A percentile compares a stretch with the other conserved stretches of the same genome.
Conservation (phyloP, 2,888 invertebrate species). For the Torymus aiolomorphi region DNA sequence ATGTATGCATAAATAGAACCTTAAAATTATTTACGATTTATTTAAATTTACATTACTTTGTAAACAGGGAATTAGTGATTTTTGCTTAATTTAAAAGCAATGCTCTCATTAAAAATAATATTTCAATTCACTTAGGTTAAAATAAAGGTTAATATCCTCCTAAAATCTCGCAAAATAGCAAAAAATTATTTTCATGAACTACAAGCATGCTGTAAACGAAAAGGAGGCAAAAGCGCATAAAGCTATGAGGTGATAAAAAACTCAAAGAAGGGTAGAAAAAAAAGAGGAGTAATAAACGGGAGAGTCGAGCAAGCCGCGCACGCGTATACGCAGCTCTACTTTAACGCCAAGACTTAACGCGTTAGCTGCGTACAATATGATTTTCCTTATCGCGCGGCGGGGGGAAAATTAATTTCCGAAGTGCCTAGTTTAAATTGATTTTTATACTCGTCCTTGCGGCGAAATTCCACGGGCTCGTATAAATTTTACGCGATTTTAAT, state of each 20-base stretch:
- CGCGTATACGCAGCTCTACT: constrained; percentile 7
- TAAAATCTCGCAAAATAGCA: too few relatives aligned
- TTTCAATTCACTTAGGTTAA: too few relatives aligned
- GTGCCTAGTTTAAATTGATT: constrained; percentile 29
- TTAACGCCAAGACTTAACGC: constrained; percentile 4
- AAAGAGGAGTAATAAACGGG: too few relatives aligned
- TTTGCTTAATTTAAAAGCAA: not conserved
- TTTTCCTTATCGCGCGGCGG: constrained; percentile 19
- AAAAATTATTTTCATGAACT: too few relatives aligned
- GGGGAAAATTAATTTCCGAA: constrained; percentile 22
- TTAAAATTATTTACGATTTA: too few relatives aligned
- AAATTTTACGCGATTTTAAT: constrained; percentile 32
- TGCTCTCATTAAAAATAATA: not conserved
- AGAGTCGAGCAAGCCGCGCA: too few relatives aligned
- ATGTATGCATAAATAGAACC: too few relatives aligned
- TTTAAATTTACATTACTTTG: not conserved
- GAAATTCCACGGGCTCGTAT: not conserved
- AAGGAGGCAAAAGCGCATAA: too few relatives aligned
- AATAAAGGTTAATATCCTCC: too few relatives aligned
- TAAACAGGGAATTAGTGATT: not conserved
- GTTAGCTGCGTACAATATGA: constrained; percentile 18
- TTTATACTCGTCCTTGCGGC: constrained; percentile 5
- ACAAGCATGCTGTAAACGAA: too few relatives aligned
- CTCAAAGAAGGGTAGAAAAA: too few relatives aligned
- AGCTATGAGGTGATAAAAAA: too few relatives aligned